Evolutionary conservation across 2,888 invertebrate genomes (phyloP), one percentile per base, ranked within the genome.

Genomic region (Tipula unca): DNA sequence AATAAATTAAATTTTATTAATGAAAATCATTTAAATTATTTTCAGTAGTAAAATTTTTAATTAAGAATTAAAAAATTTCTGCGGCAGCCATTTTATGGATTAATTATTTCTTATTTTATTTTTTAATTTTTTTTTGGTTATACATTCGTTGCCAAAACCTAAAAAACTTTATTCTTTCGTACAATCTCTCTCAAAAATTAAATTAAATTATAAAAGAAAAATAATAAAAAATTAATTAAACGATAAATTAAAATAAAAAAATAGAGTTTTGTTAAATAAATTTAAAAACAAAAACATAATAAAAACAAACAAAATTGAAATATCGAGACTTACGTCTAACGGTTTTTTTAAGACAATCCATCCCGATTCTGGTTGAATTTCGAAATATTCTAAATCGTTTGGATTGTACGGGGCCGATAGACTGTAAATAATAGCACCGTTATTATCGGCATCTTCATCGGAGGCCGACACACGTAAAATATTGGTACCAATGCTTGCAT

Each of bases 321-420:
- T 82, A 29, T 83, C 25, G 69, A 93, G 93, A 97, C 97, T 97
- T 96, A 98, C 98, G 94, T 98, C 98, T 90, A 99, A 93, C 86
- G 98, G 97, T 91, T 97, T 98, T 93, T 96, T 97, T 89, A 98
- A 92, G 87, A 97, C 96, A 90, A 99, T 98, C 97, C 98, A 98
- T 90, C 99, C 99, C 89, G 98, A 98, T 90, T 98, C 97, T 88
- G 97, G 95, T 92, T 98, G 98, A 88, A 99, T 98, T 91, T 96
- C 96, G 91, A 99, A 99, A 92, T 98, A 98, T 90, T 98, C 97
- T 89, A 98, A 93, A 91, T 97, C 97, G 85, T 95, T 94, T 13
- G 96, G 95, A 90, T 97, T 97, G 89, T 95, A 95, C 0, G 97
- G 96, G 69, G 98, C 96, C 88, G 96, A 97, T 88, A 98, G 92